Conservation (phyloP, 1,140 invertebrate species). For the Eciton burchellii region DNA sequence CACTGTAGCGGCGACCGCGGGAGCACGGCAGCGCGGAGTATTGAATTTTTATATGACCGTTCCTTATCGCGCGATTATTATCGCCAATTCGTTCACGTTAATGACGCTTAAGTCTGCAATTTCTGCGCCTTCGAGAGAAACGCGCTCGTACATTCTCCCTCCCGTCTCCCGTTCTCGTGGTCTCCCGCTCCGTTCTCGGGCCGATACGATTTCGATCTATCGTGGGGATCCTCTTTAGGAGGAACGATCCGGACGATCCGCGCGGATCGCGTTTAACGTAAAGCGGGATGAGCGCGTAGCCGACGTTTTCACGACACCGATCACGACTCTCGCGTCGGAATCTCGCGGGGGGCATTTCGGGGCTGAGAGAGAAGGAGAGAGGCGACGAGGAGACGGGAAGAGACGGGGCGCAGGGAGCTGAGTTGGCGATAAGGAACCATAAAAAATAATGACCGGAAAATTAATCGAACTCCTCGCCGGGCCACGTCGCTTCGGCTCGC, state of each 20-base stretch:
- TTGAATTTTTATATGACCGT: constrained; percentile 62
- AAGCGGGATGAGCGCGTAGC: constrained; percentile 66
- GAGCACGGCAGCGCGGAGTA: too few species aligned
- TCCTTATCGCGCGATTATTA: constrained; percentile 60
- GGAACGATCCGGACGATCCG: constrained; percentile 74
- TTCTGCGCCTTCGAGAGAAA: constrained; percentile 10
- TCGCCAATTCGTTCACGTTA: constrained; percentile 64
- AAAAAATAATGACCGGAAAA: constrained; percentile 85
- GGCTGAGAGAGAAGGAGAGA: constrained; percentile 26
- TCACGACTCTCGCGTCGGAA: constrained; percentile 77
- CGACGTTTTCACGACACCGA: constrained; percentile 61
- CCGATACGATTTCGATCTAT: constrained; percentile 69
- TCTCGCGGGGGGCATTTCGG: neutral
- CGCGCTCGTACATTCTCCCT: constrained; percentile 8
- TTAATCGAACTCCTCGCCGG: constrained; percentile 82
- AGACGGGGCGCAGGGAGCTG: constrained; percentile 49
- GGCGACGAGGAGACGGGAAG: too few species aligned
- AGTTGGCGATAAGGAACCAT: constrained; percentile 80
- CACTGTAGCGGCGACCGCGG: too few species aligned
- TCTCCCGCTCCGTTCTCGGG: constrained; percentile 1
- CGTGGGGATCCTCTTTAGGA: constrained; percentile 80
- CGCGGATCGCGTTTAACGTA: constrained; percentile 82
- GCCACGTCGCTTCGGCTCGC: constrained; percentile 78
- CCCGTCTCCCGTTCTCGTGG: neutral
- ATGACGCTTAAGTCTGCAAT: constrained; percentile 16